phyloP scores from a whole-genome alignment of 2,113 vertebrate species.

The Bothrops jararaca region DNA sequence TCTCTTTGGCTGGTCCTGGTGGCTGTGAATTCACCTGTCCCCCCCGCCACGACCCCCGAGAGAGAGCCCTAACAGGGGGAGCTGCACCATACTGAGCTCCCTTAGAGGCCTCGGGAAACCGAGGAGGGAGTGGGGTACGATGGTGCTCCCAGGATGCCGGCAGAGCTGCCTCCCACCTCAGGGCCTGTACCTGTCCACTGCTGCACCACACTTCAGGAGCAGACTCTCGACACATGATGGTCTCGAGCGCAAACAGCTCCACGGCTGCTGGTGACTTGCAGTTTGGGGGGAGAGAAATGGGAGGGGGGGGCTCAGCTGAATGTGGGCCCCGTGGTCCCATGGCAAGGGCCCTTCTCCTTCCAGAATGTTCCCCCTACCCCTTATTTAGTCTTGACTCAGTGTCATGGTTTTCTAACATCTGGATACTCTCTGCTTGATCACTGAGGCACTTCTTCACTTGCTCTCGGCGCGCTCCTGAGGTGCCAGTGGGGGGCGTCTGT shows the following conservation, averaged over 20 bases:
- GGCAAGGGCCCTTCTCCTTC: not conserved
- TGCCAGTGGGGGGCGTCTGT: not conserved
- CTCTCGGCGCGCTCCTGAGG: too few relatives aligned
- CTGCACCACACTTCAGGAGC: not conserved
- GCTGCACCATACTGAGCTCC: not conserved
- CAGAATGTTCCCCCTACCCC: too few relatives aligned
- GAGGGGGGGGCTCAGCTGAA: not conserved
- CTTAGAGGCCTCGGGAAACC: not conserved
- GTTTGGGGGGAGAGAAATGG: too few relatives aligned
- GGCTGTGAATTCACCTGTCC: not conserved
- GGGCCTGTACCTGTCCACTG: not conserved
- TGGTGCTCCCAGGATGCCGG: not conserved
- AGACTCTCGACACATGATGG: not conserved
- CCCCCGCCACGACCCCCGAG: too few relatives aligned
- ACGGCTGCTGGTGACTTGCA: not conserved
- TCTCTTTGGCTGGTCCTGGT: not conserved
- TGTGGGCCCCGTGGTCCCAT: not conserved
- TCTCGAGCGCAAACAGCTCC: not conserved
- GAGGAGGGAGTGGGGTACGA: not conserved
- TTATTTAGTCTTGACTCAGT: not conserved
- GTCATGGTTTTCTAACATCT: too few relatives aligned
- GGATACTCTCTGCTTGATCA: too few relatives aligned
- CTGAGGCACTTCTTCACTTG: not conserved
- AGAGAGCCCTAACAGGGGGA: not conserved
- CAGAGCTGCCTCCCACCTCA: not conserved